These are phyloP conservation scores for Caenorhabditis sulstoni DNA, from an alignment of 2,888 invertebrate species.

Conservation along the genomic window DNA sequence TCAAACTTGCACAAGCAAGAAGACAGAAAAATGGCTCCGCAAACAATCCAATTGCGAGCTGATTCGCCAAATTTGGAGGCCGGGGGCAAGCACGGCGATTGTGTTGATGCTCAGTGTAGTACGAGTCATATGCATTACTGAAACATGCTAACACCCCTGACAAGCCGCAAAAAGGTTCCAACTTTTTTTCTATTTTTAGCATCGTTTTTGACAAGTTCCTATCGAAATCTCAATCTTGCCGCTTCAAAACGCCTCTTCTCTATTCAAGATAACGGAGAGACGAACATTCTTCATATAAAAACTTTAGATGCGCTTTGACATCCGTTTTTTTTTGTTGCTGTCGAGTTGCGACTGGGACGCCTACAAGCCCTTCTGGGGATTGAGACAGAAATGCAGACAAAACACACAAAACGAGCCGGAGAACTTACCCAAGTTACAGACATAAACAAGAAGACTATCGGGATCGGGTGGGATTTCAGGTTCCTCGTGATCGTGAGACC, in stretches of 20 bases:
- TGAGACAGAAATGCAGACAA: background rate
- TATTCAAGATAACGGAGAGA: conserved; percentile 10
- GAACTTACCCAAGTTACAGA: conserved; percentile 66
- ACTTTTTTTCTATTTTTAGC: conserved; percentile 17
- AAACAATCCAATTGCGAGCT: conserved; percentile 50
- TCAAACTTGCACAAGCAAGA: conserved; percentile 52
- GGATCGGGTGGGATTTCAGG: conserved; percentile 66
- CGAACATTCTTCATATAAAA: conserved; percentile 37
- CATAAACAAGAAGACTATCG: conserved; percentile 66
- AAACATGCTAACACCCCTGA: background rate
- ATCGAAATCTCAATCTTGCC: conserved; percentile 30
- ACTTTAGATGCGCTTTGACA: conserved; percentile 43
- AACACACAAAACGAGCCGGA: background rate
- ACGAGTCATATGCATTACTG: conserved; percentile 6
- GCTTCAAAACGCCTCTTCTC: background rate
- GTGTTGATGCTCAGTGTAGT: background rate
- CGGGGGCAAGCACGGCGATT: background rate
- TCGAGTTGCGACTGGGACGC: background rate
- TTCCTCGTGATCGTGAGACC: conserved; percentile 59
- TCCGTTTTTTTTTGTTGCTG: conserved; percentile 26
- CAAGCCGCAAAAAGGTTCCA: background rate
- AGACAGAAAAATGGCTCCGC: conserved; percentile 32
- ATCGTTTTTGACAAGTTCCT: conserved; percentile 8
- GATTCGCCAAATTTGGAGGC: conserved; percentile 37
- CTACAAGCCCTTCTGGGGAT: conserved; percentile 12